Conservation (phyloP, 2,797 vertebrate species). For the Thalassophryne amazonica region DNA sequence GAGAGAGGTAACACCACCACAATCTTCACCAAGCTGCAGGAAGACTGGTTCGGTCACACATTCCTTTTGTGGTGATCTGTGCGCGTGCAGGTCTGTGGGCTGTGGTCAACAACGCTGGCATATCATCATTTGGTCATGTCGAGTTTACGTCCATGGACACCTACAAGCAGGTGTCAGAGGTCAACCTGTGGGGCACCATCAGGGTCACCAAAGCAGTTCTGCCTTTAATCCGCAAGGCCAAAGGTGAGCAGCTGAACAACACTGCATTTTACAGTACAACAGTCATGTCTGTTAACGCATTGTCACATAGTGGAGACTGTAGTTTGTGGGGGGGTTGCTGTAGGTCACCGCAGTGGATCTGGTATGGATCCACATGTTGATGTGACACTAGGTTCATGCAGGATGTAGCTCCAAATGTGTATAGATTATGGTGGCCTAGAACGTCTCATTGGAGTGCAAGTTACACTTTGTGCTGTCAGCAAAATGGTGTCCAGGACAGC, state of each 20-base stretch:
- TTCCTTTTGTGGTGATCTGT: background rate
- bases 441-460: too few relatives aligned
- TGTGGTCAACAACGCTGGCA: conserved; percentile 86
- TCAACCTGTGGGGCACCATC: conserved; percentile 88
- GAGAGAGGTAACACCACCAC: conserved; percentile 69
- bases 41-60: background rate
- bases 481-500: too few relatives aligned
- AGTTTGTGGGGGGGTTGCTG: too few relatives aligned
- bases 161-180: conserved; percentile 83
- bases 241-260: conserved; percentile 69
- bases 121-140: conserved; percentile 85
- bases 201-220: conserved; percentile 88
- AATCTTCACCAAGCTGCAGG: background rate
- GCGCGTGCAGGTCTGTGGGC: conserved; percentile 84
- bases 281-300: too few relatives aligned
- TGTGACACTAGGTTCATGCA: too few relatives aligned
- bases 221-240: conserved; percentile 82
- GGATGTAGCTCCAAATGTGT: too few relatives aligned
- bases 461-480: too few relatives aligned
- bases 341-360: too few relatives aligned
- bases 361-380: too few relatives aligned
- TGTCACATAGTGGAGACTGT: too few relatives aligned
- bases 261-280: too few relatives aligned
- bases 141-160: conserved; percentile 85
- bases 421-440: too few relatives aligned